phyloP scores from a whole-genome alignment of 2,888 invertebrate genomes.

The Diaphora mendica region DNA sequence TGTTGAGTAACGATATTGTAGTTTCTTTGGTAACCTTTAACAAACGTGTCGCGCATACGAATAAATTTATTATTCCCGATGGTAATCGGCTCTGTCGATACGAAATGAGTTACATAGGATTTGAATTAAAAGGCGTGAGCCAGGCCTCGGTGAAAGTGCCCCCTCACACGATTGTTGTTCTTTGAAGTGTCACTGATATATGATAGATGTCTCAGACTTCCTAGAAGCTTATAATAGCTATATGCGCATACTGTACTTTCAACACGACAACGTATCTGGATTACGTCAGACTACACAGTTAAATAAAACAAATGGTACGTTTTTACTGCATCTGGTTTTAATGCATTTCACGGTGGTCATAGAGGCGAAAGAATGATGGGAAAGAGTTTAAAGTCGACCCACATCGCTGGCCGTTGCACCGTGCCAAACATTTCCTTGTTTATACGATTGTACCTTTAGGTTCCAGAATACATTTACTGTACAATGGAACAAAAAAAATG shows the following conservation, averaged over 20 bases:
- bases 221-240: conserved; percentile 64
- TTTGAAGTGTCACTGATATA: conserved; percentile 78
- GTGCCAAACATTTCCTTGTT: conserved; percentile 66
- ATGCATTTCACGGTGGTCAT: conserved; percentile 51
- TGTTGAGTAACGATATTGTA: conserved; percentile 70
- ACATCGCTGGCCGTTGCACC: conserved; percentile 61
- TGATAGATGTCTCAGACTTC: conserved; percentile 72
- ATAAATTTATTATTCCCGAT: conserved; percentile 70
- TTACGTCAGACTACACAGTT: conserved; percentile 17
- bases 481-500: conserved; percentile 44
- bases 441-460: conserved; percentile 57
- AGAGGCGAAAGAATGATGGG: conserved; percentile 71
- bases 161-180: conserved; percentile 73
- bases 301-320: conserved; percentile 39
- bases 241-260: conserved; percentile 57
- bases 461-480: conserved; percentile 38
- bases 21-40: conserved; percentile 71
- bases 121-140: conserved; percentile 74
- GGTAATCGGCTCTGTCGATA: conserved; percentile 71
- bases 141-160: conserved; percentile 78
- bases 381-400: conserved; percentile 73
- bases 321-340: conserved; percentile 38
- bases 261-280: conserved; percentile 43
- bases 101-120: conserved; percentile 75
- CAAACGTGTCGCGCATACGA: conserved; percentile 73